Base-by-base conservation (phyloP, 1,140 invertebrate species). In the Aporrectodea caliginosa region DNA sequence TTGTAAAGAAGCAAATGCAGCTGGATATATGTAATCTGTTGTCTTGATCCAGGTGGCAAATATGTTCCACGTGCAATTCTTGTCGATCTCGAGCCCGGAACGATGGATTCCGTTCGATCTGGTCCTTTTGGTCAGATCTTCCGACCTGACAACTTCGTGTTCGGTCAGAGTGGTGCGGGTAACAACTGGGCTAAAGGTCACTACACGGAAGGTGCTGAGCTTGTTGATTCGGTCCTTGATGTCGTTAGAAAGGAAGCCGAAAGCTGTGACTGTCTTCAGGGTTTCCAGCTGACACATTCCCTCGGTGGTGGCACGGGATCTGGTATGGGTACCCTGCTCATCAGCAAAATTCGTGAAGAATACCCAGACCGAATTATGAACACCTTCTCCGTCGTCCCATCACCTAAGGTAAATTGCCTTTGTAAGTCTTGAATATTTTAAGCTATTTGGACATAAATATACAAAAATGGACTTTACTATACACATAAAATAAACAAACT, bases 221-320 rank as follows among this genome's bases (percentile, higher is more conserved):
- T 87, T 16, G 85, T 87, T 14, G 86, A 87, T 80, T 81, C 83
- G 29, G 86, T 87, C 16, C 77, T 87, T 2, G 86, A 87, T 79
- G 84, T 87, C 27, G 83, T 87, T 16, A 78, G 86, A 22, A 87
- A 87, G 78, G 86, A 87, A 77, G 83, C 82, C 12, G 86, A 88
- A 83, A 84, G 84, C 79, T 96, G 95, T 84, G 95, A 96, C 85
- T 95, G 94, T 84, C 89, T 96, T 1, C 86, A 90, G 82, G 70
- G 91, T 43, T 97, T 96, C 88, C 91, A 90, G 83, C 87, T 95
- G n/a, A n/a, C n/a, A n/a, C n/a, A n/a, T n/a, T n/a, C n/a, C n/a
- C n/a, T n/a, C n/a, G n/a, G n/a, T n/a, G n/a, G n/a, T n/a, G n/a
- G n/a, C n/a, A n/a, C n/a, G n/a, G n/a, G n/a, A n/a, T n/a, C n/a